phyloP scores from a whole-genome alignment of 2,113 vertebrate genomes.

The Antidorcas marsupialis region DNA sequence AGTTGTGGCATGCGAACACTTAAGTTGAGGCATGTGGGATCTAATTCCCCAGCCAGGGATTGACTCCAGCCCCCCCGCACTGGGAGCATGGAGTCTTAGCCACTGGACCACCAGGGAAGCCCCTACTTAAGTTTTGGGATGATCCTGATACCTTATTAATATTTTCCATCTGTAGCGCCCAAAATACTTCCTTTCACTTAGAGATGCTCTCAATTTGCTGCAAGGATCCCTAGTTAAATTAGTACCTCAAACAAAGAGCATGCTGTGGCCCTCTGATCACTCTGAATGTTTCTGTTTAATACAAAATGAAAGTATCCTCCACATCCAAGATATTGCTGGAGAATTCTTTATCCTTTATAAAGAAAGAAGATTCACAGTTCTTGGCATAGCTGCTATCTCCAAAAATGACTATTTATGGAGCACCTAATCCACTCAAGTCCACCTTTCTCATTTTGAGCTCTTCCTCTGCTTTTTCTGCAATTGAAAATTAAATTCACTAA shows the following conservation, averaged over 20 bases:
- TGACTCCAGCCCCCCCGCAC: rapidly evolving
- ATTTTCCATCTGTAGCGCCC: not conserved
- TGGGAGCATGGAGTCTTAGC: not conserved
- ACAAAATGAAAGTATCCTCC: not conserved
- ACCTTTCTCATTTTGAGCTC: not conserved
- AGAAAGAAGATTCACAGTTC: not conserved
- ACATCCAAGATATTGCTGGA: not conserved
- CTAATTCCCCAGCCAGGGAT: not conserved
- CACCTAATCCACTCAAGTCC: too few species aligned
- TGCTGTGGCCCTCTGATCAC: not conserved
- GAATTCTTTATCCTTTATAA: not conserved
- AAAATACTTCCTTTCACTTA: not conserved
- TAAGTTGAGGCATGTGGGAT: not conserved
- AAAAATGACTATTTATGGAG: not conserved
- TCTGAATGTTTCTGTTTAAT: not conserved
- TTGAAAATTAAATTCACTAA: not conserved
- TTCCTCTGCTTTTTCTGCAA: not conserved
- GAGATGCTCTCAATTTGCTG: not conserved
- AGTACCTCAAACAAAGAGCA: not conserved
- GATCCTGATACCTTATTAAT: not conserved
- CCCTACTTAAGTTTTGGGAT: not conserved
- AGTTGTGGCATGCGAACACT: not conserved
- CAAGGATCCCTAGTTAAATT: not conserved
- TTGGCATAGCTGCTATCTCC: not conserved
- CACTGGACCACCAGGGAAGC: not conserved